phyloP scores from a whole-genome alignment of 2,113 vertebrate species.

The Sinocyclocheilus anophthalmus region DNA sequence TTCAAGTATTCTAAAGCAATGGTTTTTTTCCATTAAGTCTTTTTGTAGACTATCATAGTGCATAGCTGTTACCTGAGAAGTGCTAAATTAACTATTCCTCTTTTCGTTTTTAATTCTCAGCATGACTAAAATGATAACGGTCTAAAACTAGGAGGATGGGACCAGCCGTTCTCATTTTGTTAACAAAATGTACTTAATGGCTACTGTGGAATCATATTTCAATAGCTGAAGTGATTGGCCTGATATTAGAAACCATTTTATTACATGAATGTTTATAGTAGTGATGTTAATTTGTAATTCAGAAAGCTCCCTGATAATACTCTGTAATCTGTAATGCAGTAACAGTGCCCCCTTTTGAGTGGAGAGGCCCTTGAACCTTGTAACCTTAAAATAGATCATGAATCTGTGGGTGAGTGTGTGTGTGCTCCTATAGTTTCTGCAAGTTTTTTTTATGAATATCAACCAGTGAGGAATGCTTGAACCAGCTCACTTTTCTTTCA shows the following conservation, averaged over 20 bases:
- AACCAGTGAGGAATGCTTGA: not conserved
- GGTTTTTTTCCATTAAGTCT: not conserved
- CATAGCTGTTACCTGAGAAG: not conserved
- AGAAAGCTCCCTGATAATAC: not conserved
- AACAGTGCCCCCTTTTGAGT: conserved; percentile 58
- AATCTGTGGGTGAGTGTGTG: not conserved
- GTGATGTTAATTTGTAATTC: conserved; percentile 3
- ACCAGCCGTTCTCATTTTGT: not conserved
- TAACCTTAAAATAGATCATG: not conserved
- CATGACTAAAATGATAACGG: not conserved
- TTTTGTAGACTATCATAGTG: not conserved
- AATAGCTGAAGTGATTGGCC: conserved; percentile 33
- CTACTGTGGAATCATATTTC: conserved; percentile 23
- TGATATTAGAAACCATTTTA: conserved; percentile 19
- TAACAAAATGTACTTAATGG: conserved; percentile 7
- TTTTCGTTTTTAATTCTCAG: not conserved
- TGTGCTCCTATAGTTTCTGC: not conserved
- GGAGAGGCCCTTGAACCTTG: not conserved
- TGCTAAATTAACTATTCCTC: not conserved
- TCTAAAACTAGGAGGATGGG: conserved; percentile 10
- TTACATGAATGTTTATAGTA: conserved; percentile 20
- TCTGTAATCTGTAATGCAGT: conserved; percentile 34
- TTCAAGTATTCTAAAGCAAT: not conserved
- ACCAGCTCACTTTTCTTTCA: not conserved
- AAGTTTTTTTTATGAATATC: not conserved